phyloP scores from a whole-genome alignment of 2,888 invertebrate species.

The Caenorhabditis sp. region DNA sequence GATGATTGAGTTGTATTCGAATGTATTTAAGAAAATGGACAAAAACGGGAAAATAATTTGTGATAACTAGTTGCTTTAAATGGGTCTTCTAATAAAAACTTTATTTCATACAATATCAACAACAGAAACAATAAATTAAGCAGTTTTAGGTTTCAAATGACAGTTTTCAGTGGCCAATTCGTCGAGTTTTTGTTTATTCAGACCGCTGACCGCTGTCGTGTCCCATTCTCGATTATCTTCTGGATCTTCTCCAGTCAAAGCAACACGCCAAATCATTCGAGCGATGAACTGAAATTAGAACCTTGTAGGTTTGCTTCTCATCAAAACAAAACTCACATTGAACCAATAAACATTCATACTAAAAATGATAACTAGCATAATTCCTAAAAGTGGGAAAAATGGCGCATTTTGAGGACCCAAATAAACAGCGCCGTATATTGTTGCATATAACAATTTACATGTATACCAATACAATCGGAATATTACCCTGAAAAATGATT shows the following conservation, averaged over 20 bases:
- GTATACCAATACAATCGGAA: conserved; percentile 64
- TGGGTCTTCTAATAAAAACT: neutral
- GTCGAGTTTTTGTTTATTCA: conserved; percentile 43
- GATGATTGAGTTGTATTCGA: conserved; percentile 17
- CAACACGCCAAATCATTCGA: conserved; percentile 59
- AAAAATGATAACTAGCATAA: conserved; percentile 56
- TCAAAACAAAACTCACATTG: conserved; percentile 44
- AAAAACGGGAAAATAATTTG: neutral
- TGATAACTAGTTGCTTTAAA: neutral
- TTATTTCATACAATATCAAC: neutral
- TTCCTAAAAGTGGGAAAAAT: conserved; percentile 55
- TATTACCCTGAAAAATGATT: conserved; percentile 38
- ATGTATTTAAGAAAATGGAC: neutral
- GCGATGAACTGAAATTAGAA: conserved; percentile 56
- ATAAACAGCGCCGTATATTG: conserved; percentile 60
- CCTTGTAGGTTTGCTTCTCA: neutral
- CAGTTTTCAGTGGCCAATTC: conserved; percentile 38
- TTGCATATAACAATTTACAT: conserved; percentile 59
- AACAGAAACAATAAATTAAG: conserved; percentile 20
- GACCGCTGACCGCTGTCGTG: conserved; percentile 51
- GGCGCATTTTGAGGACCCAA: conserved; percentile 58
- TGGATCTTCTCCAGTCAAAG: conserved; percentile 62
- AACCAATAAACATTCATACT: conserved; percentile 65
- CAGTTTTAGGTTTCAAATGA: conserved; percentile 38
- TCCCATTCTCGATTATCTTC: conserved; percentile 65